Evolutionary conservation across 2,888 invertebrate species (phyloP).

Genomic region (Drosophila anomalata): DNA sequence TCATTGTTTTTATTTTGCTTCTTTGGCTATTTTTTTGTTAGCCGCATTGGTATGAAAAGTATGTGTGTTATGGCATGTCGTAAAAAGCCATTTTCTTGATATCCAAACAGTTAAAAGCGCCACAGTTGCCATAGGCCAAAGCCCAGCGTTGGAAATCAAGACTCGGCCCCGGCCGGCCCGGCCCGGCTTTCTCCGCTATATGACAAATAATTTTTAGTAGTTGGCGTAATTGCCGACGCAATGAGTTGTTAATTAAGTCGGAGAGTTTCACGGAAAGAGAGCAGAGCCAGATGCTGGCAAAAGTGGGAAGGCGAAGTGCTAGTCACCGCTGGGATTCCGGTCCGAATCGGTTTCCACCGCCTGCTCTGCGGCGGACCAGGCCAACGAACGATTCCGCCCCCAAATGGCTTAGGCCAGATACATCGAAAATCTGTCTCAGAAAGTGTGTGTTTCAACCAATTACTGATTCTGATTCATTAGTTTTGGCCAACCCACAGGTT

Average conservation of each 20-base stretch:
- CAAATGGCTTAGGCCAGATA: constrained; percentile 43
- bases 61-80: constrained; percentile 48
- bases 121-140: constrained; percentile 52
- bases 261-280: constrained; percentile 40
- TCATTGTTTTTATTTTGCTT: constrained; percentile 47
- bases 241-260: constrained; percentile 74
- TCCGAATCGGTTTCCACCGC: constrained; percentile 43
- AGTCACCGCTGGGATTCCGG: constrained; percentile 59
- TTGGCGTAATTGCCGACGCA: constrained; percentile 73
- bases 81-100: constrained; percentile 48
- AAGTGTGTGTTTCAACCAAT: constrained; percentile 16
- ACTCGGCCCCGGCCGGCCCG: constrained; percentile 17
- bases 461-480: constrained; percentile 9
- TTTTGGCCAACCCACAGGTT: constrained; percentile 8
- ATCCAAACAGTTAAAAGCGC: constrained; percentile 37
- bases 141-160: constrained; percentile 27
- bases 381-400: constrained; percentile 75
- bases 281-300: constrained; percentile 15
- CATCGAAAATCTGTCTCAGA: constrained; percentile 36
- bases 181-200: constrained; percentile 71
- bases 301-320: constrained; percentile 27
- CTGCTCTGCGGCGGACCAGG: constrained; percentile 48
- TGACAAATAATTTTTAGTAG: constrained; percentile 72
- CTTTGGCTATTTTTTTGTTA: neutral
- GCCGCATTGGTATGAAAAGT: constrained; percentile 43